Evolutionary conservation across 1,140 invertebrate genomes (phyloP), one percentile per base, ranked within the genome.

Genomic region (Psix sp.): DNA sequence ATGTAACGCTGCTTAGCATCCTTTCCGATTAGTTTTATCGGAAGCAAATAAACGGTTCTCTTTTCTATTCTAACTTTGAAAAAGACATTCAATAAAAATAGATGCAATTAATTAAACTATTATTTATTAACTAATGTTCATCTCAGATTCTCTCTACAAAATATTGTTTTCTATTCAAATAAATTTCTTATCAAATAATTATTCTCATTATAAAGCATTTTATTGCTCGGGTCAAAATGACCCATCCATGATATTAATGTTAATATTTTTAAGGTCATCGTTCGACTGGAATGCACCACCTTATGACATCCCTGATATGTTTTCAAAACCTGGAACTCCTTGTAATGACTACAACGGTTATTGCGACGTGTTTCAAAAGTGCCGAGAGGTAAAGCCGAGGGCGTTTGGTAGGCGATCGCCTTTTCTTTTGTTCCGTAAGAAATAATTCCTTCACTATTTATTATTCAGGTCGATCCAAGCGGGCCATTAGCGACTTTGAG

Each of bases 331-430:
- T 0, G 94, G 95, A 38, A 96, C 95, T 17, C 97, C 98, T 0
- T 99, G 98, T 84, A 98, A 99, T 84, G 95, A 99, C 84, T 99
- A 98, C 86, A 96, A 96, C 81, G 98, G 98, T 72, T 99, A 99
- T 87, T 99, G 98, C 88, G 98, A 99, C 88, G 97, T 99, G 29
- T 99, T 99, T 87, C 95, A 98, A 88, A 96, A 96, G 81, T 99
- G 98, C 85, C 90, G 98, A 71, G 94, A 96, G 85, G 92, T 94
- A 52, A 63, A 42, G 5, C 4, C n/a, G 13, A 3, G n/a, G 13
- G 2, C 3, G n/a, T 3, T 13, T 11, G 13, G 11, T 11, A 35
- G 13, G 5, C 4, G n/a, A 33, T 6, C n/a, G 29, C 4, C 31
- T 31, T 38, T 43, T 24, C 11, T 7, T 21, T 35, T 21, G 5